Conservation (phyloP, 2,888 invertebrate species). For the Eupsilia transversa region DNA sequence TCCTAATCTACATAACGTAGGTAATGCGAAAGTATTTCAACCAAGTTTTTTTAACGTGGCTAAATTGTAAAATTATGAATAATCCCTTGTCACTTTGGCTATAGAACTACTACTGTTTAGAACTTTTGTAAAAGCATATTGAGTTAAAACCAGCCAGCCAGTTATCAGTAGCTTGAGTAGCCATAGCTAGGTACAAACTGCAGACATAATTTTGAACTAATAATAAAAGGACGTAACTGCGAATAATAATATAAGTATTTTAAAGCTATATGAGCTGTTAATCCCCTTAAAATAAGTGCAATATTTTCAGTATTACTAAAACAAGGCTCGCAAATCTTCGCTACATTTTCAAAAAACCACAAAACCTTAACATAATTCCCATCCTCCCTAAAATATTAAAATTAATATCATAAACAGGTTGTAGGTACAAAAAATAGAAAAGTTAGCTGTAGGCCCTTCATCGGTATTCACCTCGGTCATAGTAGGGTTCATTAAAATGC, state of each 20-base stretch:
- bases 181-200: neutral
- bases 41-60: neutral
- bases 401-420: slow-evolving; percentile 72
- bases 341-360: neutral
- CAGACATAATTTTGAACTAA: neutral
- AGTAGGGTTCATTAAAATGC: slow-evolving; percentile 88
- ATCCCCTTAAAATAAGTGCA: neutral
- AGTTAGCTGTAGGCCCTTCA: slow-evolving; percentile 74
- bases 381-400: slow-evolving; percentile 18
- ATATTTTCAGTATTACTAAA: neutral
- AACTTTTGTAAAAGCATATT: neutral
- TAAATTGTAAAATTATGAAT: neutral
- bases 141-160: neutral
- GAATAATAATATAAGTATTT: neutral
- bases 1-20: neutral
- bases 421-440: slow-evolving; percentile 67
- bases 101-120: neutral
- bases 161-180: neutral
- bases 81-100: neutral
- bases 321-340: neutral
- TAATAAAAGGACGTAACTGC: neutral
- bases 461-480: slow-evolving; percentile 84
- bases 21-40: neutral
- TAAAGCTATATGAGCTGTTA: neutral
- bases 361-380: neutral